Conservation (phyloP, 1,140 invertebrate species). For the Cotesia typhae region DNA sequence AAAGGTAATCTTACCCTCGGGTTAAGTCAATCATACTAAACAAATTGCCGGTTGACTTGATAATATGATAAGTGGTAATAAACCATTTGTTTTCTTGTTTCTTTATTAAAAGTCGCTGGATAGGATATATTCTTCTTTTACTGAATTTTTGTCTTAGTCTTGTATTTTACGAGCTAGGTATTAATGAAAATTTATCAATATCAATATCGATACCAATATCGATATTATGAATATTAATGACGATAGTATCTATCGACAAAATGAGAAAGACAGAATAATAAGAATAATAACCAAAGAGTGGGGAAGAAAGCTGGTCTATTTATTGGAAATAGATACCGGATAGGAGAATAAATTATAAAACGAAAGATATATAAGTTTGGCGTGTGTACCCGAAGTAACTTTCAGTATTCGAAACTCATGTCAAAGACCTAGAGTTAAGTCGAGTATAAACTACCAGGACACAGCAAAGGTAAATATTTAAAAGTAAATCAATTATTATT, state of each 20-base stretch:
- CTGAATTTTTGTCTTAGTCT: too few relatives aligned
- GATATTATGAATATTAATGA: too few relatives aligned
- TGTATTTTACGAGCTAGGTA: too few relatives aligned
- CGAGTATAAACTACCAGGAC: too few relatives aligned
- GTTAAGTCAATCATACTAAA: slow-evolving; percentile 4
- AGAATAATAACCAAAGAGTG: too few relatives aligned
- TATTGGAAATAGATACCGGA: neutral
- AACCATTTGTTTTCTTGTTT: too few relatives aligned
- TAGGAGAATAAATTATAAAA: slow-evolving; percentile 10
- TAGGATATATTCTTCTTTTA: too few relatives aligned
- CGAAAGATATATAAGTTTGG: slow-evolving; percentile 1
- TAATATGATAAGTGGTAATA: neutral
- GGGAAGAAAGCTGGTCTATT: neutral
- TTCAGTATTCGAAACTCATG: neutral
- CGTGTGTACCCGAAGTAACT: neutral
- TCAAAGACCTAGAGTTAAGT: slow-evolving; percentile 14
- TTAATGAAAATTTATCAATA: too few relatives aligned
- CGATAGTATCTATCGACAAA: too few relatives aligned
- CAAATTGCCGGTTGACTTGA: slow-evolving; percentile 10
- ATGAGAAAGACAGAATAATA: too few relatives aligned
- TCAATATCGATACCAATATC: too few relatives aligned
- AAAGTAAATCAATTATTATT: neutral
- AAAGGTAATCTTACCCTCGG: slow-evolving; percentile 5
- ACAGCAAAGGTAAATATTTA: neutral
- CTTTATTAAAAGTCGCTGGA: too few relatives aligned